Base-by-base conservation (phyloP, 2,888 invertebrate genomes). In the Cosmia trapezina region DNA sequence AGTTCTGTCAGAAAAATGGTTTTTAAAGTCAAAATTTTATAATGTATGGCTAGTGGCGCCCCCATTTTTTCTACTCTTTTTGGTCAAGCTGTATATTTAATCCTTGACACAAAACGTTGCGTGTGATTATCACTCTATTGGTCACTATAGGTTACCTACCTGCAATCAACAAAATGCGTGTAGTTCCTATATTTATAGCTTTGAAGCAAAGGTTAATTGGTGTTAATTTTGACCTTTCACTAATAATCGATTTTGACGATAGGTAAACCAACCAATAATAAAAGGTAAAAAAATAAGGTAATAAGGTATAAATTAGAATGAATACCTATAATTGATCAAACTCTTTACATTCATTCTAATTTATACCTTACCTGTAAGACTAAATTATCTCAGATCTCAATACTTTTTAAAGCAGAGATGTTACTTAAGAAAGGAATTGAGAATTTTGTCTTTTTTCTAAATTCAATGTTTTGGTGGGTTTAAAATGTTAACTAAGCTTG, bases 81-180 rank as follows among this genome's bases (percentile, higher is more conserved):
- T n/a, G n/a, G n/a, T n/a, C n/a, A n/a, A n/a, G n/a, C n/a, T 33
- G 3, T 33, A 4, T 41, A 47, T 60, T 41, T 49, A 49, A 51
- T 51, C 9, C 19, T 57, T 51, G 59, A 28, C 43, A 80, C 47
- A 49, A 73, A 63, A 49, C 61, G 17, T 76, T 76, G 72, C 70
- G 74, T 78, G 72, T 64, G 61, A 76, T 78, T 68, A 85, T 75
- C 53, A 60, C 57, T 71, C 41, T 59, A 73, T 70, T 70, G 72
- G 70, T 73, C 53, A 70, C 53, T 53, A 28, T 62, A 60, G 17
- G 41, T 53, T 54, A 54, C 51, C 9, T 45, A 45, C 62, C 60
- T 45, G 60, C 61, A 70, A 57, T 70, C 70, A 56, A 61, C 61
- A 68, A 78, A 59, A 66, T 70, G 70, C 59, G 65, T 61, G 74